These are phyloP conservation scores for Cosmia pyralina DNA, from an alignment of 2,888 invertebrate genomes.

Conservation along the genomic window DNA sequence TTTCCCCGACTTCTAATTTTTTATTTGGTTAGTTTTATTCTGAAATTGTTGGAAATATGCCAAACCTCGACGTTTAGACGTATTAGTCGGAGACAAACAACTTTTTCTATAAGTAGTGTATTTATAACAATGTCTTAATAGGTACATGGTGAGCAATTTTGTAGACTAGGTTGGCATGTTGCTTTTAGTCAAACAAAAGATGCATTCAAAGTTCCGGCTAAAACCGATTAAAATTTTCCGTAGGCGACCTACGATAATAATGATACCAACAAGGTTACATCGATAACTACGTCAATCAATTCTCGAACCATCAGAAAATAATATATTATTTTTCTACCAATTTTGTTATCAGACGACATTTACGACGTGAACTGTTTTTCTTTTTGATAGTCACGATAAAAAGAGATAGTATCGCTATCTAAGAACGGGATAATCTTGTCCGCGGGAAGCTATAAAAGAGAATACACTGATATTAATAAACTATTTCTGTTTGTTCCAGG, in stretches of 20 bases:
- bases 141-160: slow-evolving; percentile 13
- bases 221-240: slow-evolving; percentile 31
- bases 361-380: slow-evolving; percentile 15
- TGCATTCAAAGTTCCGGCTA: not conserved
- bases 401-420: slow-evolving; percentile 30
- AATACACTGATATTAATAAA: slow-evolving; percentile 7
- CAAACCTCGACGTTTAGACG: slow-evolving; percentile 37
- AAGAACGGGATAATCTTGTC: slow-evolving; percentile 14
- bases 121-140: slow-evolving; percentile 30
- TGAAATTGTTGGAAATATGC: slow-evolving; percentile 47
- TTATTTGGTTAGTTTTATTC: slow-evolving; percentile 34
- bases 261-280: slow-evolving; percentile 13
- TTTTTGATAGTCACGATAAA: slow-evolving; percentile 31
- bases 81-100: slow-evolving; percentile 35
- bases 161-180: slow-evolving; percentile 2
- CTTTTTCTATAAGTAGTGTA: slow-evolving; percentile 29
- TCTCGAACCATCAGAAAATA: slow-evolving; percentile 18
- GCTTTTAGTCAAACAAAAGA: slow-evolving; percentile 14
- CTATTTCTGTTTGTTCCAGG: slow-evolving; percentile 82
- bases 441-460: slow-evolving; percentile 3
- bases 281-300: slow-evolving; percentile 38
- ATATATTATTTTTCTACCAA: not conserved
- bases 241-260: slow-evolving; percentile 44
- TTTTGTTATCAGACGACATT: slow-evolving; percentile 5
- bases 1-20: slow-evolving; percentile 17